phyloP scores from a whole-genome alignment of 2,113 vertebrate species.

The Brevimyrus niger region DNA sequence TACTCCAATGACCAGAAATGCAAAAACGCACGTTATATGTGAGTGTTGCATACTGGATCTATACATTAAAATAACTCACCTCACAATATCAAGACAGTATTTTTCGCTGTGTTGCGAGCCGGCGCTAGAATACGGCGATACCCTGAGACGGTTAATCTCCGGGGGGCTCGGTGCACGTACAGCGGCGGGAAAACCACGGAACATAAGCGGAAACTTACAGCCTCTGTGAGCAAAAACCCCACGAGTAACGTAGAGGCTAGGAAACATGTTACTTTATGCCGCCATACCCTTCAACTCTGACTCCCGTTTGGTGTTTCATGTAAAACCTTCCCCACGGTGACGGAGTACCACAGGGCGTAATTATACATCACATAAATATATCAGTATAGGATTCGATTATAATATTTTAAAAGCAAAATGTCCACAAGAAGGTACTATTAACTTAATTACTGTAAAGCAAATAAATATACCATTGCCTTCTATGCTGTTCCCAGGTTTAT shows the following conservation, averaged over 20 bases:
- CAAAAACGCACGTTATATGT: background rate
- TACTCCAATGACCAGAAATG: background rate
- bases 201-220: constrained; percentile 5
- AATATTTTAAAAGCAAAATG: background rate
- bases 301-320: constrained; percentile 21
- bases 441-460: background rate
- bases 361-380: background rate
- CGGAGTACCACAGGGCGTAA: background rate
- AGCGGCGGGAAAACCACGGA: constrained; percentile 10
- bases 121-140: constrained; percentile 23
- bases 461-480: background rate
- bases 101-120: constrained; percentile 38
- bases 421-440: background rate
- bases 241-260: constrained; percentile 32
- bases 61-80: constrained; percentile 35
- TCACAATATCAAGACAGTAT: constrained; percentile 58
- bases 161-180: constrained; percentile 18
- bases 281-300: constrained; percentile 44
- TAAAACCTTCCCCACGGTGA: constrained; percentile 10
- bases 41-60: background rate
- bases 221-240: constrained; percentile 30
- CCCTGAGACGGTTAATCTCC: constrained; percentile 32
- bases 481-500: background rate
- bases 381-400: background rate
- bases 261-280: constrained; percentile 46